Conservation (phyloP, 2,797 vertebrate species). For the Thamnophis elegans region DNA sequence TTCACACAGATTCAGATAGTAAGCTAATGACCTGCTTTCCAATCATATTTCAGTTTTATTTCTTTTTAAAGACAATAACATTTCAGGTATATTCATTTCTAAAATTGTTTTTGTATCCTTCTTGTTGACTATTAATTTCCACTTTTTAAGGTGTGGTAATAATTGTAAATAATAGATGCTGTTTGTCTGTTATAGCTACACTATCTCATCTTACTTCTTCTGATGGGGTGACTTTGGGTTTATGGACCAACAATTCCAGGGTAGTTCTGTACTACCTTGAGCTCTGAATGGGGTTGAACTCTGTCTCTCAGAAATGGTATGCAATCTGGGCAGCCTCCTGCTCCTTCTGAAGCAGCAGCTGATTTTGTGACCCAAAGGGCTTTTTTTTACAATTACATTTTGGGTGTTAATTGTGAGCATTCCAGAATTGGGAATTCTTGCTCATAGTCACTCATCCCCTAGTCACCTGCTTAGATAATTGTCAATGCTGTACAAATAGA, state of each 20-base stretch:
- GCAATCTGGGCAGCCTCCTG: neutral
- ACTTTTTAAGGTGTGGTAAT: neutral
- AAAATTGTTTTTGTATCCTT: neutral
- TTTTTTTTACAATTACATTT: neutral
- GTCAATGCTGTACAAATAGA: neutral
- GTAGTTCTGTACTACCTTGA: neutral
- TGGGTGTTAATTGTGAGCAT: neutral
- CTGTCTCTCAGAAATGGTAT: neutral
- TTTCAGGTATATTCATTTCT: neutral
- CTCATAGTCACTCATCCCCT: neutral
- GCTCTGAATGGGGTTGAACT: neutral
- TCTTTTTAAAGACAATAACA: neutral
- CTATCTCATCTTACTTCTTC: neutral
- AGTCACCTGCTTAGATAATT: neutral
- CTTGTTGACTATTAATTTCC: neutral
- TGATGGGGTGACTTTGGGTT: neutral
- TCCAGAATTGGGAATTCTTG: neutral
- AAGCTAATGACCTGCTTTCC: slow-evolving; percentile 56
- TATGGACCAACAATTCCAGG: neutral
- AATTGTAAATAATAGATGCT: neutral
- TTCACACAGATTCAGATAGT: slow-evolving; percentile 96
- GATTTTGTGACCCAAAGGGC: neutral
- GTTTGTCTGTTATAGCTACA: neutral
- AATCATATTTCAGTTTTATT: neutral
- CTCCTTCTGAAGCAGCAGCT: neutral